A percentile compares a stretch with the other conserved stretches of the same genome.
These are phyloP conservation scores for Australoheros facetus DNA, from an alignment of 2,797 vertebrate species.

Conservation along the genomic window DNA sequence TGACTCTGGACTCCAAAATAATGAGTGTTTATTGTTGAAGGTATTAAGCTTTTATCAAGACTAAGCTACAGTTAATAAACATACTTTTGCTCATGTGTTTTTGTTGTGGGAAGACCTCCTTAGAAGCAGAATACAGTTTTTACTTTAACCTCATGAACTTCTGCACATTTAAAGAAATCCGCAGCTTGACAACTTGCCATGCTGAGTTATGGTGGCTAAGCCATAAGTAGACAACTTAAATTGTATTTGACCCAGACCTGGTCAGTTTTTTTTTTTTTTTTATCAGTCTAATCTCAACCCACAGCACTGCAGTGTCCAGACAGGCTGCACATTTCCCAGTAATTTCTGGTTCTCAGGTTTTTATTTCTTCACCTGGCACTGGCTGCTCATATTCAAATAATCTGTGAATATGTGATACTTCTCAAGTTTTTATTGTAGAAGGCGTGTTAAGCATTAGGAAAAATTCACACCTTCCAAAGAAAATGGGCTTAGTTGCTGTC, in stretches of 20 bases:
- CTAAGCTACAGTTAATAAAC: not conserved
- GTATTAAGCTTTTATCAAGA: not conserved
- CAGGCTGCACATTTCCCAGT: slow-evolving; percentile 33
- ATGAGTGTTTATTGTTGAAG: too few relatives aligned
- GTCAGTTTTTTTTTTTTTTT: slow-evolving; percentile 1
- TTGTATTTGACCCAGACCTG: slow-evolving; percentile 42
- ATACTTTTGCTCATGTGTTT: not conserved
- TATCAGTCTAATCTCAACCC: slow-evolving; percentile 28
- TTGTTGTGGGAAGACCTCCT: not conserved
- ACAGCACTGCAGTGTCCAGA: slow-evolving; percentile 25
- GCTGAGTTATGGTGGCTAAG: not conserved
- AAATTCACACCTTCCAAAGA: slow-evolving; percentile 55
- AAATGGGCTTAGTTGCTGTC: slow-evolving; percentile 48
- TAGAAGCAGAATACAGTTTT: not conserved
- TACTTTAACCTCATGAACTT: not conserved
- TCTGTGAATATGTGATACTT: slow-evolving; percentile 38
- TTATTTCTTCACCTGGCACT: slow-evolving; percentile 53
- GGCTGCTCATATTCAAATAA: slow-evolving; percentile 31
- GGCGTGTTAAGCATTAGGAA: slow-evolving; percentile 57
- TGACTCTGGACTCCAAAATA: too few relatives aligned
- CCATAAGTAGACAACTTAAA: slow-evolving; percentile 35
- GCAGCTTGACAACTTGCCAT: slow-evolving; percentile 11
- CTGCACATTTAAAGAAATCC: slow-evolving; percentile 16
- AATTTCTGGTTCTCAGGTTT: slow-evolving; percentile 38
- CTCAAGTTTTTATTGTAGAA: slow-evolving; percentile 43